These are phyloP conservation scores for Pterocles burchelli DNA, from an alignment of 2,113 vertebrate species.

Conservation along the genomic window DNA sequence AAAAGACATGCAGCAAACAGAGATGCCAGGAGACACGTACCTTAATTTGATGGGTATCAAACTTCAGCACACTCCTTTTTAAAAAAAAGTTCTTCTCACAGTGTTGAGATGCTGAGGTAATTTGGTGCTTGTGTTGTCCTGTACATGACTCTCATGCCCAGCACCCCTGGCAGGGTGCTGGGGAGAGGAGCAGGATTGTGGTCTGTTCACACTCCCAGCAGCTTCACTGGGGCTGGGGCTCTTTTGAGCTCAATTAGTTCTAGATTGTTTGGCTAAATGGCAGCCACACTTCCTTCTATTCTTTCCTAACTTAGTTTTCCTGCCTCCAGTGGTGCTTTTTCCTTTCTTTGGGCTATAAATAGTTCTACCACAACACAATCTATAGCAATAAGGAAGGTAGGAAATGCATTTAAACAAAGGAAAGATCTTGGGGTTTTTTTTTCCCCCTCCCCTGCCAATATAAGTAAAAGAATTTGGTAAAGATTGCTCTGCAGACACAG, in stretches of 20 bases:
- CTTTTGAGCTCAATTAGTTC: slow-evolving; percentile 75
- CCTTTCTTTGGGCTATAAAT: slow-evolving; percentile 88
- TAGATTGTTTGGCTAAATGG: slow-evolving; percentile 87
- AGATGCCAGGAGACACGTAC: slow-evolving; percentile 43
- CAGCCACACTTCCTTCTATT: slow-evolving; percentile 95
- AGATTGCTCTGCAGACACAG: neutral
- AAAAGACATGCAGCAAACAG: neutral
- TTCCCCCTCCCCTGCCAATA: neutral
- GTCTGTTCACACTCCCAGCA: slow-evolving; percentile 32
- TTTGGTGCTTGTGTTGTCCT: neutral
- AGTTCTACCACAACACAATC: slow-evolving; percentile 76
- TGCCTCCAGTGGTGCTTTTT: slow-evolving; percentile 84
- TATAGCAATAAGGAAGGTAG: slow-evolving; percentile 82
- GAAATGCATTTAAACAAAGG: slow-evolving; percentile 85
- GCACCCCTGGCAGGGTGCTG: neutral
- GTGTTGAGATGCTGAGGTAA: neutral
- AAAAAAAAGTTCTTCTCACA: neutral
- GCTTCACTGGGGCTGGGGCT: slow-evolving; percentile 50
- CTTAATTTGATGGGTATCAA: neutral
- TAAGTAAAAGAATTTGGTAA: neutral
- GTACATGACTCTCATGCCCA: neutral
- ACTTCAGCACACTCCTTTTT: neutral
- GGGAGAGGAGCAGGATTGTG: neutral
- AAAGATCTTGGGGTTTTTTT: neutral
- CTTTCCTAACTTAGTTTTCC: slow-evolving; percentile 96